Conservation (phyloP, 2,888 invertebrate genomes). For the Melanotus villosus region DNA sequence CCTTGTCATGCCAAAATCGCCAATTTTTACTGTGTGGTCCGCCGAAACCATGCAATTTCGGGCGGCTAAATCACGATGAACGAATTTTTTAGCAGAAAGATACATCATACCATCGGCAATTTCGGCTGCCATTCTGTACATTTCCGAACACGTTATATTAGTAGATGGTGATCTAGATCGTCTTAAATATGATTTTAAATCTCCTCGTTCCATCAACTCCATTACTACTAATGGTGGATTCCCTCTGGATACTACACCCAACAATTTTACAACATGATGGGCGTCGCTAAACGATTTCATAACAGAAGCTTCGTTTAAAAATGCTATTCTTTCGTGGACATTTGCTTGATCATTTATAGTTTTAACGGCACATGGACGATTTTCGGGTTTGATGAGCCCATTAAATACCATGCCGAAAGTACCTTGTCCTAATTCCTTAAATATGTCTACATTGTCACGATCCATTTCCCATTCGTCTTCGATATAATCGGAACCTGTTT, state of each 20-base stretch:
- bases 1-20: slow-evolving; percentile 77
- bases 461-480: slow-evolving; percentile 82
- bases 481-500: slow-evolving; percentile 72
- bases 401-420: slow-evolving; percentile 82
- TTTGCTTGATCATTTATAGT: slow-evolving; percentile 74
- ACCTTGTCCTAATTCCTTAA: slow-evolving; percentile 75
- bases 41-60: slow-evolving; percentile 80
- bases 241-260: slow-evolving; percentile 80
- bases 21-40: slow-evolving; percentile 76
- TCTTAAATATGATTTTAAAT: slow-evolving; percentile 77
- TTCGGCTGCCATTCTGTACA: slow-evolving; percentile 75
- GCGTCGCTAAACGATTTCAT: slow-evolving; percentile 79
- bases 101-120: slow-evolving; percentile 89
- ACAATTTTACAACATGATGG: slow-evolving; percentile 77
- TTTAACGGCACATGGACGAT: slow-evolving; percentile 74
- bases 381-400: slow-evolving; percentile 70
- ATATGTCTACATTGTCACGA: slow-evolving; percentile 72
- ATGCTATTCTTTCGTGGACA: slow-evolving; percentile 73
- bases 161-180: slow-evolving; percentile 69
- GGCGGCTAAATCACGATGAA: slow-evolving; percentile 81
- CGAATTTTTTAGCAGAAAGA: slow-evolving; percentile 78
- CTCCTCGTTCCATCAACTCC: slow-evolving; percentile 84
- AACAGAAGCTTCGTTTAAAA: slow-evolving; percentile 79
- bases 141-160: slow-evolving; percentile 75
- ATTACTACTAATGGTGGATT: slow-evolving; percentile 81